A percentile compares a stretch with the other conserved stretches of the same genome.
Conservation (phyloP, 53 echinoderm and acorn worm genomes). For the Astropecten irregularis region DNA sequence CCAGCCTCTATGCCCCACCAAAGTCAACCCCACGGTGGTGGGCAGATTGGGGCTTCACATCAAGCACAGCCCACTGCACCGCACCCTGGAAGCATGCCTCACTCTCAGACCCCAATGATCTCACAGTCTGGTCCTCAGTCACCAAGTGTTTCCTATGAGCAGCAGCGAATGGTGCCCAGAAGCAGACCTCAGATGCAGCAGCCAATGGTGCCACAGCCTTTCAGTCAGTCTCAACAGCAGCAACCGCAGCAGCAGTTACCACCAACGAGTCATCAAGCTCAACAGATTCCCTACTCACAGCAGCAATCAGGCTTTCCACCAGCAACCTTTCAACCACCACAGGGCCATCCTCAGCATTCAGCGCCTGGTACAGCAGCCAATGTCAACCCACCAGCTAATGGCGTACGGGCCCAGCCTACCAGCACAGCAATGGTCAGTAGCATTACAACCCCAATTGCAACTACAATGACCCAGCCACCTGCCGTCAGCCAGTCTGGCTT, state of each 20-base stretch:
- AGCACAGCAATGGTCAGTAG: slow-evolving; percentile 57
- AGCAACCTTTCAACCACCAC: slow-evolving; percentile 7
- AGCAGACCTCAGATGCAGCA: slow-evolving; percentile 45
- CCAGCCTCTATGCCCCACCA: background rate
- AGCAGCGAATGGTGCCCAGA: slow-evolving; percentile 11
- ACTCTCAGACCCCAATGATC: background rate
- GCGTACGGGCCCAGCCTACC: slow-evolving; percentile 46
- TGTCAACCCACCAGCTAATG: background rate
- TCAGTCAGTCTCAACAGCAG: slow-evolving; percentile 51
- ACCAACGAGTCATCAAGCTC: slow-evolving; percentile 27
- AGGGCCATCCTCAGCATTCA: background rate
- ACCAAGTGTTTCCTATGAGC: background rate
- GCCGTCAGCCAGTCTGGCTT: too few relatives aligned
- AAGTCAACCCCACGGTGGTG: too few relatives aligned
- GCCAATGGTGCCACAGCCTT: slow-evolving; percentile 38
- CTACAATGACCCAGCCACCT: slow-evolving; percentile 1
- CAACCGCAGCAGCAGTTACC: background rate
- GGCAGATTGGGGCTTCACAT: too few relatives aligned
- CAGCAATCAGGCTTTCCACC: slow-evolving; percentile 30
- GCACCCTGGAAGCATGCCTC: background rate
- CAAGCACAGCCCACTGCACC: slow-evolving; percentile 1
- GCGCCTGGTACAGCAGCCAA: background rate
- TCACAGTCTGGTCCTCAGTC: slow-evolving; percentile 13
- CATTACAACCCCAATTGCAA: slow-evolving; percentile 35
- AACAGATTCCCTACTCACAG: slow-evolving; percentile 12